Base-by-base conservation (phyloP, 2,888 invertebrate species). In the Cryptus armator region DNA sequence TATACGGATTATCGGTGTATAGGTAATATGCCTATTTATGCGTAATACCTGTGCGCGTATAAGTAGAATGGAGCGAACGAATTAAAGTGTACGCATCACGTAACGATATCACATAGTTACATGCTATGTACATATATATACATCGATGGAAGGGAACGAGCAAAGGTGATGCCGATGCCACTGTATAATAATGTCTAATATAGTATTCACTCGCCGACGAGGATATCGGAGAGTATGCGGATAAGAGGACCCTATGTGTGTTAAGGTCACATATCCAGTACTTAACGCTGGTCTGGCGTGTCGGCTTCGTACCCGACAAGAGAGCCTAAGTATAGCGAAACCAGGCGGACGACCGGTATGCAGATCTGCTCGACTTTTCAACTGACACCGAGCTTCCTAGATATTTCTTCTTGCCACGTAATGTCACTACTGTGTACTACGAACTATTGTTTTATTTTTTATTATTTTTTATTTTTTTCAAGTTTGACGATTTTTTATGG, bases 241-340 rank as follows among this genome's bases (percentile, higher is more conserved):
- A 64, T 64, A 64, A 64, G 64, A 48, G 64, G 64, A 24, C 12
- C 7, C 64, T 64, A 64, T 75, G 48, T 75, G 37, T 75, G 75
- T 75, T 75, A 64, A 75, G 75, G 64, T 75, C 75, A 64, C 75
- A 75, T 46, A 64, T 75, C 48, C 64, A 48, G 48, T 32, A 48
- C 37, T 74, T 74, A 74, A 62, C 29, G 46, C 74, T 64, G 46
- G 37, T 75, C 59, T 46, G 64, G 16, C 19, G 64, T 29, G 64
- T 64, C 59, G 43, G 64, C 62, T 62, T 62, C 32, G 16, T 19
- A 32, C 12, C 24, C 48, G 19, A 32, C 46, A 74, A 62, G 59
- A 59, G 29, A 19, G 12, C 29, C 29, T 53, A 53, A 32, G 10
- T 37, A 43, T 66, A 66, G 43, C n/a, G 37, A 66, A 48, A 75